Evolutionary conservation across 2,888 invertebrate genomes (phyloP), one percentile per base, ranked within the genome.

Genomic region (Euplexia lucipara): DNA sequence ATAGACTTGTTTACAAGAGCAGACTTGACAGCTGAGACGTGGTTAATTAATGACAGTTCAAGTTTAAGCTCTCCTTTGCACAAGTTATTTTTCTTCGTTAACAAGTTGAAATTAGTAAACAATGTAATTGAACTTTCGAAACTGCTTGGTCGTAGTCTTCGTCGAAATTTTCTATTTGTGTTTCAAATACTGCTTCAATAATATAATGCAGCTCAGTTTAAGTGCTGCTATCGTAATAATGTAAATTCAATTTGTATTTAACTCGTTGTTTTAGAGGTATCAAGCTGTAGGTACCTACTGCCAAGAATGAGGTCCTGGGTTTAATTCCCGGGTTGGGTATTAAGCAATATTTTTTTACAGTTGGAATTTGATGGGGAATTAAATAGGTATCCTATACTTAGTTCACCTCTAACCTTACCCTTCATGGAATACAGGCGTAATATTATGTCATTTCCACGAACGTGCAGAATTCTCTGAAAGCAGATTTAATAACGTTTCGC

Each of bases 31-130:
- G 56, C 4, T 42, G 44, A 66, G 51, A 49, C 45, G 51, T 18
- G n/a, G 48, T 76, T 67, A 66, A 78, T 72, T 60, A 65, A 72
- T 48, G 59, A 61, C 42, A 53, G 37, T 64, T 41, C 14, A 64
- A 64, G 16, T 67, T 59, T 26, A 60, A 60, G 34, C 49, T 56
- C 16, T 37, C n/a, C 22, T 68, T 44, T 32, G 35, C 16, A 32
- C 32, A 41, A 59, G n/a, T 18, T 64, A 22, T 51, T 53, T 54
- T 51, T 58, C 53, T 69, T 58, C 53, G 44, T 34, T 58, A 34
- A 22, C 3, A 34, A 6, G 16, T 48, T 60, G 7, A 18, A 18
- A 41, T 48, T 9, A 39, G 37, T 49, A 42, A 42, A 18, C 16
- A 58, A 10, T 39, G 20, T 42, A 44, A 30, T 32, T 42, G 35